These are phyloP conservation scores for Diadromus collaris DNA, from an alignment of 2,888 invertebrate species.

Conservation along the genomic window DNA sequence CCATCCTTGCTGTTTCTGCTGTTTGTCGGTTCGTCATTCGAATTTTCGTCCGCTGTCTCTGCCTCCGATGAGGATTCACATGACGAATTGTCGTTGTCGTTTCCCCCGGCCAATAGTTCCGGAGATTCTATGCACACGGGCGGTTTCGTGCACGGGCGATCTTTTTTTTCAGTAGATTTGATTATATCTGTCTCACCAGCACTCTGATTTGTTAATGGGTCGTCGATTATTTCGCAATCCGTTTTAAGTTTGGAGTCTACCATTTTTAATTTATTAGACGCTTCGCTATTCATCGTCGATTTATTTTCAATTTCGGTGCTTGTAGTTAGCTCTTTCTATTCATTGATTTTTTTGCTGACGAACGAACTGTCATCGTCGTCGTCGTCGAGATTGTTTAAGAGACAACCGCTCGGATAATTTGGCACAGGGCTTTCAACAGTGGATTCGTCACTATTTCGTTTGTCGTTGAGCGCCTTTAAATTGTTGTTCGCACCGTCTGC, in stretches of 20 bases:
- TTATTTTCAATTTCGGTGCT: conserved; percentile 35
- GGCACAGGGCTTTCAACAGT: conserved; percentile 37
- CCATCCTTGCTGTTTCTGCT: conserved; percentile 73
- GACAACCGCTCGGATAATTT: conserved; percentile 52
- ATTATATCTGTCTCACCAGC: conserved; percentile 22
- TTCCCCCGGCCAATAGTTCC: neutral
- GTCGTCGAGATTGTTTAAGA: conserved; percentile 66
- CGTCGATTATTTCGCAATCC: conserved; percentile 36
- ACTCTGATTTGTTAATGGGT: conserved; percentile 33
- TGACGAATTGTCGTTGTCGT: neutral
- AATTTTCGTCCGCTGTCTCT: conserved; percentile 53
- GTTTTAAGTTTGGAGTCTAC: conserved; percentile 16
- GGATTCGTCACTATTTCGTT: conserved; percentile 40
- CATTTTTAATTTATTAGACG: conserved; percentile 11
- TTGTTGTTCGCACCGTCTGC: conserved; percentile 47
- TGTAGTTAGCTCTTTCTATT: conserved; percentile 2
- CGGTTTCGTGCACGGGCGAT: neutral
- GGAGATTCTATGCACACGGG: conserved; percentile 3
- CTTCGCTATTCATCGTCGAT: conserved; percentile 28
- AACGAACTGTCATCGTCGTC: conserved; percentile 71
- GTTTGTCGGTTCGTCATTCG: conserved; percentile 58
- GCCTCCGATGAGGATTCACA: neutral
- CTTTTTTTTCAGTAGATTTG: conserved; percentile 16
- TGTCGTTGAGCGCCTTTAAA: conserved; percentile 34
- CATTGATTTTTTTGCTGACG: conserved; percentile 50